A percentile compares a stretch with the other conserved stretches of the same genome.
Evolutionary conservation across 2,888 invertebrate species (phyloP).

Genomic region (Automeris io): DNA sequence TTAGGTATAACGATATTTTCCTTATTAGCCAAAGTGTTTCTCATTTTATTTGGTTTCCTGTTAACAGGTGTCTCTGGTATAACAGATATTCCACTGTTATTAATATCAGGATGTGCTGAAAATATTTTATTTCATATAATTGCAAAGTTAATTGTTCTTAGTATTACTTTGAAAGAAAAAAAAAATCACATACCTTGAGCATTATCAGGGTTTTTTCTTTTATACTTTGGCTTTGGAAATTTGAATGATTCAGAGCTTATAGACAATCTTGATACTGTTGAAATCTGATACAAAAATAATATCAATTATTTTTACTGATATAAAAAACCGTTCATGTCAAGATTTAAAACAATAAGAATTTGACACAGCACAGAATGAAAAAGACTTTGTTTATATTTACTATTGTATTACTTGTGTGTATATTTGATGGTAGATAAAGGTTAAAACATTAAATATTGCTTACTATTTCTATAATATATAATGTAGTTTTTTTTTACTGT

Average conservation of each 20-base stretch:
- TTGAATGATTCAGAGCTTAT: constrained; percentile 40
- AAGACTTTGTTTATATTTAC: too few species aligned
- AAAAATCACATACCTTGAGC: too few species aligned
- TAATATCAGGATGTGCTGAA: constrained; percentile 33
- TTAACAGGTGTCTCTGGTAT: constrained; percentile 50
- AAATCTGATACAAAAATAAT: too few species aligned
- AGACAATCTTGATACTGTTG: constrained; percentile 27
- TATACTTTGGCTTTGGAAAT: constrained; percentile 44
- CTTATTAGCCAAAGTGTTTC: constrained; percentile 41
- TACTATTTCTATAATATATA: too few species aligned
- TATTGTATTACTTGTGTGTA: too few species aligned
- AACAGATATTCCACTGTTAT: constrained; percentile 56
- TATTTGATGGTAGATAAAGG: too few species aligned
- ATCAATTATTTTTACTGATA: too few species aligned
- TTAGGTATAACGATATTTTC: constrained; percentile 35
- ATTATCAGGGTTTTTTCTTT: constrained; percentile 45
- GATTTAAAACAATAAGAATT: too few species aligned
- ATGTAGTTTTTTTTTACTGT: too few species aligned
- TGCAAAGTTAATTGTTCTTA: neutral
- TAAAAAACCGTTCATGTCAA: too few species aligned
- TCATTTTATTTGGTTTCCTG: constrained; percentile 28
- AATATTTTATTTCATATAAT: constrained; percentile 9
- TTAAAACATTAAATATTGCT: too few species aligned
- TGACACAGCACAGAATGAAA: too few species aligned
- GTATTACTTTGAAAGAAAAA: constrained; percentile 39